phyloP scores from a whole-genome alignment of 2,888 invertebrate genomes.

The Eupsilia transversa region DNA sequence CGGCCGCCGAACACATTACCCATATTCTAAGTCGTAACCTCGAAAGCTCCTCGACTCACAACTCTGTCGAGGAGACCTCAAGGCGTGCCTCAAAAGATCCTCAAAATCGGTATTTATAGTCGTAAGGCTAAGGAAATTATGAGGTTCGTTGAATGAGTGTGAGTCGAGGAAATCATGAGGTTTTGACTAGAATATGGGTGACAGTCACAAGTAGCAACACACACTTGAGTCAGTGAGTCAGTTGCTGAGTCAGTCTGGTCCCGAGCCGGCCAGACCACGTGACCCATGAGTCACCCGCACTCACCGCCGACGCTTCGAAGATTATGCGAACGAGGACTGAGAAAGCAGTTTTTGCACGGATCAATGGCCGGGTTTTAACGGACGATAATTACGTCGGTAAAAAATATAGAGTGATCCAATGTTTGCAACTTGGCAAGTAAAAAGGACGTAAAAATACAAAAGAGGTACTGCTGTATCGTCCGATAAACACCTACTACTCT shows the following conservation, averaged over 20 bases:
- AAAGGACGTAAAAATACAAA: too few relatives aligned
- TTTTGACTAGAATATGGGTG: too few relatives aligned
- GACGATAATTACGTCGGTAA: conserved; percentile 4
- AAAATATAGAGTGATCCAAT: conserved; percentile 3
- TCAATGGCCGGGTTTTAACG: conserved; percentile 28
- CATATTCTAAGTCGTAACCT: too few relatives aligned
- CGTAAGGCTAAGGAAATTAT: too few relatives aligned
- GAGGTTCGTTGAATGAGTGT: too few relatives aligned
- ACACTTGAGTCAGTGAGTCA: background rate
- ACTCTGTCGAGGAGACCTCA: too few relatives aligned
- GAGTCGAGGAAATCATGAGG: too few relatives aligned
- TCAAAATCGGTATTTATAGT: too few relatives aligned
- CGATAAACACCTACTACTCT: too few relatives aligned
- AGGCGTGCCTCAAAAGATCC: too few relatives aligned
- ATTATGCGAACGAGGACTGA: background rate
- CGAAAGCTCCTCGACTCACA: too few relatives aligned
- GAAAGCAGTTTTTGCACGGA: conserved; percentile 10
- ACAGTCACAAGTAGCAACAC: background rate
- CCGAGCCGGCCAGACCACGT: background rate
- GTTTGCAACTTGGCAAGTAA: background rate
- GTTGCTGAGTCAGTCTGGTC: background rate
- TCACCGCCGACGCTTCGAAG: background rate
- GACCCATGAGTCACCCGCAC: background rate
- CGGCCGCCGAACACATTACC: background rate
- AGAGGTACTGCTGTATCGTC: too few relatives aligned